Conservation (phyloP, 64 coral and sea anemone species). For the Exaiptasia diaphana region DNA sequence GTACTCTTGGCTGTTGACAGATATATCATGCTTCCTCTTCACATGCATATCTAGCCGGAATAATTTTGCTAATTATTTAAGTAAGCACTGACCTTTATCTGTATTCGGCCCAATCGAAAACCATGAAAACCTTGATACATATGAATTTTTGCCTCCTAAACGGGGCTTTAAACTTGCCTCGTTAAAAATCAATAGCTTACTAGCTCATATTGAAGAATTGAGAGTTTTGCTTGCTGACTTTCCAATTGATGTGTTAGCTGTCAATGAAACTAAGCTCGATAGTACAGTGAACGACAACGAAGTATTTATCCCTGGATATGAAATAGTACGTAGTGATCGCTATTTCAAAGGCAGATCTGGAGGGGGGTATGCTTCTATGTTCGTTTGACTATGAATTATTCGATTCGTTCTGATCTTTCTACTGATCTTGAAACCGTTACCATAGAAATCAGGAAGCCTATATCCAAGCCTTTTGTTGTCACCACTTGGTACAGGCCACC, state of each 20-base stretch:
- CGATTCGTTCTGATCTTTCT: not conserved
- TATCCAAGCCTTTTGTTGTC: conserved; percentile 43
- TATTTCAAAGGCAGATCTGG: conserved; percentile 18
- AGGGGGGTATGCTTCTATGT: conserved; percentile 41
- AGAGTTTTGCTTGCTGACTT: conserved; percentile 1
- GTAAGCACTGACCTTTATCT: too few species aligned
- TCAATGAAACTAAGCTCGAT: conserved; percentile 34
- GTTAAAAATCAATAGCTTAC: conserved; percentile 22
- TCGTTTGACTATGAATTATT: conserved; percentile 1
- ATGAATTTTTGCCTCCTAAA: not conserved
- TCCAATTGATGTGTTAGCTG: not conserved
- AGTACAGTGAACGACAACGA: not conserved
- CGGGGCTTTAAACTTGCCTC: conserved; percentile 15
- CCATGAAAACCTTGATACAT: too few species aligned
- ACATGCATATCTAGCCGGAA: too few species aligned
- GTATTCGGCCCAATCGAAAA: too few species aligned
- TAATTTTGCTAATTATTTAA: too few species aligned
- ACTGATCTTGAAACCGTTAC: conserved; percentile 16
- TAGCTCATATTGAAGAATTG: conserved; percentile 23
- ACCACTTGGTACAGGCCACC: conserved; percentile 50
- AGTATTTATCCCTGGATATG: conserved; percentile 44
- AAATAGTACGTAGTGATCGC: conserved; percentile 12
- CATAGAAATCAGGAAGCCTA: conserved; percentile 40
- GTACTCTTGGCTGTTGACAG: too few species aligned
- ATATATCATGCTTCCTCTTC: too few species aligned